phyloP scores from a whole-genome alignment of 2,113 vertebrate genomes.

The Trinectes maculatus region DNA sequence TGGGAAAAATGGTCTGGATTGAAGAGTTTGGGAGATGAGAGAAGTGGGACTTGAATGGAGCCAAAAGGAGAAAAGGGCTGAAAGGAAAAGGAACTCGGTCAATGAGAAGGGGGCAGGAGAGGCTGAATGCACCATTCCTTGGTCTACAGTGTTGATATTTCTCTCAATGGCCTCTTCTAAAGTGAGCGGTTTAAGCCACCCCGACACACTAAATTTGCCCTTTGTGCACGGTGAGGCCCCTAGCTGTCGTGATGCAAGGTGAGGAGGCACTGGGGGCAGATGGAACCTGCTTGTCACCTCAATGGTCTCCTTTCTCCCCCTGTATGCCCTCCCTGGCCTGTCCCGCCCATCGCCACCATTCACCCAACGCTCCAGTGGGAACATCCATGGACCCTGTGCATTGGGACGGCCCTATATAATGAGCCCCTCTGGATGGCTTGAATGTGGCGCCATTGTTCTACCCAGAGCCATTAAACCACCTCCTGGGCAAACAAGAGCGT shows the following conservation, averaged over 20 bases:
- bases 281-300: slow-evolving; percentile 95
- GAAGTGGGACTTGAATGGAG: slow-evolving; percentile 81
- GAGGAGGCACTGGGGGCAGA: slow-evolving; percentile 91
- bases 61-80: slow-evolving; percentile 80
- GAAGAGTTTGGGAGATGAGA: slow-evolving; percentile 84
- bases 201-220: slow-evolving; percentile 85
- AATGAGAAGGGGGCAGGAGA: slow-evolving; percentile 83
- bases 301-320: slow-evolving; percentile 87
- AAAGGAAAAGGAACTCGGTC: slow-evolving; percentile 85
- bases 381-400: slow-evolving; percentile 86
- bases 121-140: slow-evolving; percentile 86
- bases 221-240: slow-evolving; percentile 87
- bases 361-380: slow-evolving; percentile 90
- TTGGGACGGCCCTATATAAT: slow-evolving; percentile 90
- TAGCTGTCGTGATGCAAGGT: slow-evolving; percentile 91
- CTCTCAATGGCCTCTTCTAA: slow-evolving; percentile 83
- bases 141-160: slow-evolving; percentile 84
- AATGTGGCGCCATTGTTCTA: slow-evolving; percentile 94
- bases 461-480: slow-evolving; percentile 93
- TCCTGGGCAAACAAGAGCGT: slow-evolving; percentile 96
- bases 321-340: slow-evolving; percentile 67
- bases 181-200: slow-evolving; percentile 86
- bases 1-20: slow-evolving; percentile 83
- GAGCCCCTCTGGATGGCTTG: slow-evolving; percentile 87
- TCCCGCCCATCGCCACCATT: slow-evolving; percentile 88